Base-by-base conservation (phyloP, 2,113 vertebrate species). In the Dipodomys stephensi region DNA sequence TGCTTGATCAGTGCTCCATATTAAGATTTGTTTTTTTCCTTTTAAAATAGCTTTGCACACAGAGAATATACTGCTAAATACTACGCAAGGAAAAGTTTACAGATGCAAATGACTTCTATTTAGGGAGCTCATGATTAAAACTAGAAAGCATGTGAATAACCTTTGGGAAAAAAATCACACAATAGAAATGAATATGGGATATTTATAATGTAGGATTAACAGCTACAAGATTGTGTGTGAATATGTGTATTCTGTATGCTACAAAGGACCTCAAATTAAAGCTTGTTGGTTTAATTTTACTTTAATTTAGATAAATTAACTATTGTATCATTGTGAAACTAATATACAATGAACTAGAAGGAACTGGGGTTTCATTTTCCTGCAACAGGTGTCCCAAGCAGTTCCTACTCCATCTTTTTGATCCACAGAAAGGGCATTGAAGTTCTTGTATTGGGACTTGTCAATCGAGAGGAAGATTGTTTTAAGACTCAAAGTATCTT, bases 81-180 rank as follows among this genome's bases (percentile, higher is more conserved):
- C 90, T 96, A 95, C 78, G 71, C 76, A 74, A 91, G 86, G 71
- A 81, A 90, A 93, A 96, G 90, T 97, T 97, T 97, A 93, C 92
- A 96, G 93, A 97, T 97, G 97, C 93, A 95, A 96, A 95, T 97
- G 95, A 94, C 83, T 96, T 89, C 95, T 97, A 91, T 96, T 97
- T 96, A 94, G 92, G 80, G 95, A 96, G 77, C 92, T 96, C 81
- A 4, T 93, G 96, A 96, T 94, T 95, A 96, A 95, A 94, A 89
- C 90, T 90, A 77, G 83, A 92, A 95, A 88, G 77, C 79, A 49
- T 88, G 79, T 88, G 93, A 96, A 83, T 96, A 97, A 96, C 93
- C 95, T 97, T 86, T 96, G 91, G 53, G 3, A 16, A 87, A 87
- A 85, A 93, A 94, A 89, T 93, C 62, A 89, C 83, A 95, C 88